Evolutionary conservation across 2,113 vertebrate genomes (phyloP).

Genomic region (Protobothrops mucrosquamatus): DNA sequence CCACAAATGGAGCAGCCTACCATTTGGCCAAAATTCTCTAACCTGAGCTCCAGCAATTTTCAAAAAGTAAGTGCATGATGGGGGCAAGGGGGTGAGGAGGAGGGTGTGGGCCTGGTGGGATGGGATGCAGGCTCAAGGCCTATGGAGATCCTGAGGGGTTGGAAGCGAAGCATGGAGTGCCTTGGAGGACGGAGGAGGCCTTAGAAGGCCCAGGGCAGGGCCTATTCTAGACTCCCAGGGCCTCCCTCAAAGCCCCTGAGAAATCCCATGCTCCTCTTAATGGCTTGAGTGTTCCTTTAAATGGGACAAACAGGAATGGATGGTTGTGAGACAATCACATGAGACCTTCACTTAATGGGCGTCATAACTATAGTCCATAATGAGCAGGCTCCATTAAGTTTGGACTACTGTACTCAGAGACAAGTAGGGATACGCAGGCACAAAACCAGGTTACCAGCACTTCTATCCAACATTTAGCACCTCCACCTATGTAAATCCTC

Average conservation of each 20-base stretch:
- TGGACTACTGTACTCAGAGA: background rate
- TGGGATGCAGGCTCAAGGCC: background rate
- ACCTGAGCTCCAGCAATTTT: background rate
- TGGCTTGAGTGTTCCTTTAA: no score
- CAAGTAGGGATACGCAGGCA: background rate
- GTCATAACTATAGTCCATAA: no score
- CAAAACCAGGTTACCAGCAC: background rate
- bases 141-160: background rate
- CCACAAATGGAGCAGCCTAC: background rate
- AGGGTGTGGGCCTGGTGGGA: background rate
- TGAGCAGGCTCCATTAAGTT: no score
- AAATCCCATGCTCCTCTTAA: no score
- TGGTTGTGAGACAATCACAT: no score
- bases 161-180: background rate
- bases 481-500: background rate
- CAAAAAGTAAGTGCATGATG: background rate
- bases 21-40: background rate
- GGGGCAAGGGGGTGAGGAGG: background rate
- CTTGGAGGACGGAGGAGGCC: no score
- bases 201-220: no score
- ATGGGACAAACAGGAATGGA: no score
- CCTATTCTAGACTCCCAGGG: no score
- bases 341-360: no score
- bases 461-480: background rate
- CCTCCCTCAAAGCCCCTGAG: no score